Evolutionary conservation across 2,797 vertebrate species (phyloP), one percentile per base, ranked within the genome.

Genomic region (Acanthurus tractus): DNA sequence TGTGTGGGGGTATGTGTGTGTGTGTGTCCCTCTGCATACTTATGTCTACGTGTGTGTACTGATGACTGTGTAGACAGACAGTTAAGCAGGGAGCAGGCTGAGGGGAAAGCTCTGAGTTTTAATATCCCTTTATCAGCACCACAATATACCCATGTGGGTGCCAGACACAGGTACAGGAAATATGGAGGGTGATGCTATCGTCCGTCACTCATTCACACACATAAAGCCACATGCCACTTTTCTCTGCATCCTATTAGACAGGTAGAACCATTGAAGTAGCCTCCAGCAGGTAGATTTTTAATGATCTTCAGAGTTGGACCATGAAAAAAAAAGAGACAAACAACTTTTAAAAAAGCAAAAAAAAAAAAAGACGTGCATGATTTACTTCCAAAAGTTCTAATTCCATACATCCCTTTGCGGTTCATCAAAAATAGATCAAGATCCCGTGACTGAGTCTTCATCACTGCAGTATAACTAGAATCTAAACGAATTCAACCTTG

Each of bases 71-170:
- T 68, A 66, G 82, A 86, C 82, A 84, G 68, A 77, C 63, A 63
- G 76, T 57, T 42, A 36, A 78, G 64, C 29, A 75, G 76, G 71
- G 53, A 85, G 68, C 49, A 22, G 42, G 56, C 73, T 44, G 63
- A 53, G 82, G 76, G 69, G 67, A 62, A 52, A 82, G 83, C 84
- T 65, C 40, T 34, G 81, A 82, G 66, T 89, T 94, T 92, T 94
- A 93, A 93, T 93, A 92, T 90, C 83, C 83, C 76, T 87, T 91
- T 89, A 90, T 89, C 82, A 66, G 78, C 76, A 49, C 67, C 63
- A 68, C 82, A 85, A 85, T 87, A 90, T 78, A 70, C 88, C 88
- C 36, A 58, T 77, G 81, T 76, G 70, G 79, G 83, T 62, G 74
- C 79, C 89, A 86, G 84, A 86, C 79, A 38, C 72, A 54, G 69